Evolutionary conservation across 2,888 invertebrate species (phyloP), one percentile per base, ranked within the genome.

Genomic region (Eilema griseolum): DNA sequence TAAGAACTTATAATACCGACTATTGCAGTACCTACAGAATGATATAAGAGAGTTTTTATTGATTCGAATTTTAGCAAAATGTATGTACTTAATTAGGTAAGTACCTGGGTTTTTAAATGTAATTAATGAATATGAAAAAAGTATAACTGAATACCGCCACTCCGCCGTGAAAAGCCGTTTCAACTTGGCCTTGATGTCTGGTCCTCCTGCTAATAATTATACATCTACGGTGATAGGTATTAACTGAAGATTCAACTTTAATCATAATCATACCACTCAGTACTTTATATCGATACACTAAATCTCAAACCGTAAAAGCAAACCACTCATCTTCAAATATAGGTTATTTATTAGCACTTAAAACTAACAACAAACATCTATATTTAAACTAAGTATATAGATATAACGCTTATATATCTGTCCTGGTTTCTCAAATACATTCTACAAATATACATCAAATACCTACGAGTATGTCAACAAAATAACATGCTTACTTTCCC

Each of bases 401-500:
- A n/a, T n/a, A n/a, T n/a, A n/a, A n/a, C n/a, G n/a, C n/a, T 52
- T 52, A 60, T 64, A 61, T 41, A 62, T 70, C 62, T 61, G 66
- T 61, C 66, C 57, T 20, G 24, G 57, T 59, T 66, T 59, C 41
- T 46, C 59, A 66, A 62, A 59, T 59, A 26, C 14, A 23, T 56
- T 56, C 60, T 65, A 65, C 24, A 70, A 24, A 69, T 66, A 61
- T 67, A 46, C 62, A 69, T 28, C 69, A 72, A 71, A 71, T 72
- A 78, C 57, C 66, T 60, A 67, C 46, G 26, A 60, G 66, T 60
- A 73, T 69, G 78, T 67, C 77, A 69, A 79, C 71, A 71, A 80
- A 72, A 46, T 70, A 16, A 72, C 64, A 74, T 67, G 66, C 69
- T 80, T 77, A 80, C 80, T 80, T 80, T 80, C 80, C 81, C 80